Conservation (phyloP, 2,888 invertebrate species). For the Ethmia dodecea region DNA sequence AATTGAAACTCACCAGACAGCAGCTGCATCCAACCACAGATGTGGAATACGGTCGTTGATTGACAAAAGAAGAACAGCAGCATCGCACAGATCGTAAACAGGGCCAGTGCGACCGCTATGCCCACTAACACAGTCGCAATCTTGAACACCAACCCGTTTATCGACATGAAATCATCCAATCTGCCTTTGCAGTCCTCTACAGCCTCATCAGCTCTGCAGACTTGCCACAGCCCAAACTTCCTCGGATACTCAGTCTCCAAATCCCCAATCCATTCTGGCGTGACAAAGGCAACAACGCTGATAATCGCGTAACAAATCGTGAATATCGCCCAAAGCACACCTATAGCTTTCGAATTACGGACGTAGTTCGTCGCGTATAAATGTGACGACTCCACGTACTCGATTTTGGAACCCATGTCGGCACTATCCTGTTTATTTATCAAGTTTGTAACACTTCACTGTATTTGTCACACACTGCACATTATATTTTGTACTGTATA, state of each 20-base stretch:
- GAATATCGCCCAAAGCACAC: constrained; percentile 98
- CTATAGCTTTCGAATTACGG: constrained; percentile 95
- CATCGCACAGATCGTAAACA: constrained; percentile 92
- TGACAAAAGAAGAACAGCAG: constrained; percentile 95
- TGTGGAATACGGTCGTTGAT: constrained; percentile 93
- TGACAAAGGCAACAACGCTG: constrained; percentile 95
- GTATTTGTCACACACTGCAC: constrained; percentile 9
- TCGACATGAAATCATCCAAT: constrained; percentile 88
- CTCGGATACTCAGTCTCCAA: constrained; percentile 91
- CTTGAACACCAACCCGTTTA: constrained; percentile 90
- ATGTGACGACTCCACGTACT: constrained; percentile 94
- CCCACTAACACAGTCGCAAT: constrained; percentile 94
- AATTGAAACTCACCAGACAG: constrained; percentile 95
- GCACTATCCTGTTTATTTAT: constrained; percentile 37
- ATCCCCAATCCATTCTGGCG: constrained; percentile 95
- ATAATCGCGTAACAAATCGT: constrained; percentile 98
- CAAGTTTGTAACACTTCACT: constrained; percentile 14
- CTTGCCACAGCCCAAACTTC: constrained; percentile 94
- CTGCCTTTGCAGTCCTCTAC: constrained; percentile 91
- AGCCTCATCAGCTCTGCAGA: constrained; percentile 87
- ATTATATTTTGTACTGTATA: constrained; percentile 24
- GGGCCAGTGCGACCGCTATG: constrained; percentile 88
- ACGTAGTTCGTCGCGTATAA: constrained; percentile 94
- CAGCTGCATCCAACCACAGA: constrained; percentile 97
- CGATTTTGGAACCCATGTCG: constrained; percentile 93